These are phyloP conservation scores for Seira musarum DNA, from an alignment of 2,888 invertebrate genomes.

Conservation along the genomic window DNA sequence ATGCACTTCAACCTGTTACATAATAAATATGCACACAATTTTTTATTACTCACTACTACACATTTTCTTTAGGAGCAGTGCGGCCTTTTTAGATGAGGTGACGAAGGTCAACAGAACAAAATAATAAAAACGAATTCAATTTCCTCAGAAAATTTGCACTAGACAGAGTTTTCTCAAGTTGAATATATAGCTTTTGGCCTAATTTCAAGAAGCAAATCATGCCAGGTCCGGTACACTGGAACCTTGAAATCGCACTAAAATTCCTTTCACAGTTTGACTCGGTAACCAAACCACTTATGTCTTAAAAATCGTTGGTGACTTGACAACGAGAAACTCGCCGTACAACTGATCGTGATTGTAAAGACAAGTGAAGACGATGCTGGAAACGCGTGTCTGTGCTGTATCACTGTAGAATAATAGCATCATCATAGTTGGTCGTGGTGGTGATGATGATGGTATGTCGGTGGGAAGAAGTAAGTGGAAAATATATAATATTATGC, in stretches of 20 bases:
- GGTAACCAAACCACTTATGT: neutral
- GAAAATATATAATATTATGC: slow-evolving; percentile 15
- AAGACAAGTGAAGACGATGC: slow-evolving; percentile 24
- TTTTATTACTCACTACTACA: no score
- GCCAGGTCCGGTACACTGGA: neutral
- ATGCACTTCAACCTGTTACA: no score
- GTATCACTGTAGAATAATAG: neutral
- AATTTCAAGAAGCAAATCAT: neutral
- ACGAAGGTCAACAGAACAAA: no score
- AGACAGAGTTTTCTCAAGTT: neutral
- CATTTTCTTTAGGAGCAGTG: no score
- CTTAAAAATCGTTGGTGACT: slow-evolving; percentile 25
- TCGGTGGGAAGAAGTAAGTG: slow-evolving; percentile 7
- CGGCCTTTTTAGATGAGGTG: no score
- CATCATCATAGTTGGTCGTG: neutral
- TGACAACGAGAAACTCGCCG: slow-evolving; percentile 33
- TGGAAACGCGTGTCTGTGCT: neutral
- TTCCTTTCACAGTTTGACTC: neutral
- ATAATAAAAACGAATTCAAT: no score
- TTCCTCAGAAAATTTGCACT: no score
- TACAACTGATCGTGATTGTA: slow-evolving; percentile 37
- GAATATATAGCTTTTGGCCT: neutral
- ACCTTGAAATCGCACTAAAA: neutral
- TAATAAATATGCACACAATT: no score
- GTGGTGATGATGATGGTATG: neutral